phyloP scores from a whole-genome alignment of 2,888 invertebrate genomes.

The Oasisia sp. region DNA sequence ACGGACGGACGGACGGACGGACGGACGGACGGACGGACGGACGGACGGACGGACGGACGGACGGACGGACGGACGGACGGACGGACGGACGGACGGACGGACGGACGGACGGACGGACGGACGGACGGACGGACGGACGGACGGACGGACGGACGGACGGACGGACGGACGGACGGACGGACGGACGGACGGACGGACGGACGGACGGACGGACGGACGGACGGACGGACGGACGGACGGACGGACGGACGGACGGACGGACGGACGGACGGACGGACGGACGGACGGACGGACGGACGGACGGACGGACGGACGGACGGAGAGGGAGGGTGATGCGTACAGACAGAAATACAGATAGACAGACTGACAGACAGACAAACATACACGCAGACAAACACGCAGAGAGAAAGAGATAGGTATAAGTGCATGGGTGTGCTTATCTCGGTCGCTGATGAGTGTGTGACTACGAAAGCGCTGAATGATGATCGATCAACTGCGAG shows the following conservation, averaged over 20 bases:
- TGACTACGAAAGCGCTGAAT: too few species aligned
- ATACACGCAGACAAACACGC: too few species aligned
- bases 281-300: slow-evolving; percentile 21
- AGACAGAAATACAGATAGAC: too few species aligned
- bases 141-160: slow-evolving; percentile 31
- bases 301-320: not conserved
- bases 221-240: slow-evolving; percentile 31
- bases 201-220: slow-evolving; percentile 31
- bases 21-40: slow-evolving; percentile 14
- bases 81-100: slow-evolving; percentile 30
- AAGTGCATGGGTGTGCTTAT: too few species aligned
- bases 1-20: too few species aligned
- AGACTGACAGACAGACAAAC: too few species aligned
- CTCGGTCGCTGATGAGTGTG: too few species aligned
- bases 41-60: slow-evolving; percentile 28
- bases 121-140: slow-evolving; percentile 31
- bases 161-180: slow-evolving; percentile 31
- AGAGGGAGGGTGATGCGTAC: too few species aligned
- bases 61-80: slow-evolving; percentile 31
- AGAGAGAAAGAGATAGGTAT: too few species aligned
- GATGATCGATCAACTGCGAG: too few species aligned
- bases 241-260: slow-evolving; percentile 30
- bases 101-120: slow-evolving; percentile 30
- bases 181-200: slow-evolving; percentile 31
- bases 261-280: slow-evolving; percentile 21